phyloP scores from a whole-genome alignment of 2,888 invertebrate species.

The Polymixis lichenea region DNA sequence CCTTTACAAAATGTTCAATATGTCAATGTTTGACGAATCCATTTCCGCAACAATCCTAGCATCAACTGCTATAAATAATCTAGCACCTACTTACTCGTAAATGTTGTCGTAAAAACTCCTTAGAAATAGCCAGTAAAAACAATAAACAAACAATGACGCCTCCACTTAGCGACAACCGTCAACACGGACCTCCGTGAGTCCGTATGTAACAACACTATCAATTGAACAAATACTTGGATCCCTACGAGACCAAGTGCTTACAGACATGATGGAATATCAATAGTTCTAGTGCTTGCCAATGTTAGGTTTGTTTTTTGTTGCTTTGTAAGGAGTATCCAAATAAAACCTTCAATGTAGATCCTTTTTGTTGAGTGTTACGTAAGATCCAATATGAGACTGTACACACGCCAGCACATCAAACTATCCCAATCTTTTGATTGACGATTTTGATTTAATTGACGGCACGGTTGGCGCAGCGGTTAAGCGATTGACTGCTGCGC shows the following conservation, averaged over 20 bases:
- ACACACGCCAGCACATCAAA: too few species aligned
- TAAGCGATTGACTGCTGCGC: too few species aligned
- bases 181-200: conserved; percentile 40
- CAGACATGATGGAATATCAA: conserved; percentile 52
- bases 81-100: conserved; percentile 12
- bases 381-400: background rate
- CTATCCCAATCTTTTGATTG: too few species aligned
- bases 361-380: background rate
- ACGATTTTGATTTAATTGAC: too few species aligned
- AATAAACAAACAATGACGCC: conserved; percentile 36
- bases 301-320: conserved; percentile 23
- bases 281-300: conserved; percentile 24
- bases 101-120: background rate
- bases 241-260: conserved; percentile 38
- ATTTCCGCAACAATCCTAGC: background rate
- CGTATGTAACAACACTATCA: conserved; percentile 5
- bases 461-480: too few species aligned
- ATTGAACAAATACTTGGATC: conserved; percentile 44
- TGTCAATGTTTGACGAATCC: background rate
- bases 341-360: conserved; percentile 31
- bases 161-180: conserved; percentile 35
- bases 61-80: conserved; percentile 8
- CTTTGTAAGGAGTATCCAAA: conserved; percentile 33
- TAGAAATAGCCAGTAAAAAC: conserved; percentile 25
- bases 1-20: background rate